These are phyloP conservation scores for Panonychus citri DNA, from an alignment of 1,140 invertebrate species.

Conservation along the genomic window DNA sequence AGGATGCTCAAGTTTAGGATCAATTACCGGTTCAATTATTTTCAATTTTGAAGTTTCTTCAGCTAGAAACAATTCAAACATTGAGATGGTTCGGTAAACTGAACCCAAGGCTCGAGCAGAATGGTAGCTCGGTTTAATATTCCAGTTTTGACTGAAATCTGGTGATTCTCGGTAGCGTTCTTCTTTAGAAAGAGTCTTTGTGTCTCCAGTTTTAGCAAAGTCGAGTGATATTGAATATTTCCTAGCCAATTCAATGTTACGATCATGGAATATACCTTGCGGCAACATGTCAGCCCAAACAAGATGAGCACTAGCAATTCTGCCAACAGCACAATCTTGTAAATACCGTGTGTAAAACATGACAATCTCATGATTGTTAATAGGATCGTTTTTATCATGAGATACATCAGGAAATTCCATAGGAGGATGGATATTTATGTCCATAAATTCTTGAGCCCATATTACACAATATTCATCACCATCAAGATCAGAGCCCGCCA, in stretches of 20 bases:
- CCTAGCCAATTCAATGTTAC: constrained; percentile 14
- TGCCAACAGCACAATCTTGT: constrained; percentile 18
- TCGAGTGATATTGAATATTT: constrained; percentile 19
- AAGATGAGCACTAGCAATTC: constrained; percentile 18
- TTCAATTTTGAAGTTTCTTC: not conserved
- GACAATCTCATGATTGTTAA: constrained; percentile 15
- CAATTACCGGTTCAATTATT: not conserved
- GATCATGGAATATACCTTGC: constrained; percentile 12
- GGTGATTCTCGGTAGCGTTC: constrained; percentile 14
- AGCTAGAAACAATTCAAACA: constrained; percentile 6
- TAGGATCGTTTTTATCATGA: not conserved
- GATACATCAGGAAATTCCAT: constrained; percentile 10
- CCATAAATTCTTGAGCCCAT: constrained; percentile 11
- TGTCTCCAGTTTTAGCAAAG: constrained; percentile 20
- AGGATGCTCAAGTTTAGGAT: constrained; percentile 4
- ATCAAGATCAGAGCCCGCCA: constrained; percentile 21
- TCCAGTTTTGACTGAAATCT: constrained; percentile 18
- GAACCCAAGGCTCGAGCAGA: constrained; percentile 19
- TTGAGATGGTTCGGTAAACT: constrained; percentile 14
- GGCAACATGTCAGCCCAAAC: constrained; percentile 15
- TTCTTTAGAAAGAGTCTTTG: not conserved
- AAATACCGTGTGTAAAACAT: constrained; percentile 19
- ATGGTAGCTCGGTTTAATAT: constrained; percentile 15
- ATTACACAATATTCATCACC: constrained; percentile 17
- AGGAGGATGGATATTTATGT: constrained; percentile 5